phyloP scores from a whole-genome alignment of 2,888 invertebrate species.

The Meloe dianella region DNA sequence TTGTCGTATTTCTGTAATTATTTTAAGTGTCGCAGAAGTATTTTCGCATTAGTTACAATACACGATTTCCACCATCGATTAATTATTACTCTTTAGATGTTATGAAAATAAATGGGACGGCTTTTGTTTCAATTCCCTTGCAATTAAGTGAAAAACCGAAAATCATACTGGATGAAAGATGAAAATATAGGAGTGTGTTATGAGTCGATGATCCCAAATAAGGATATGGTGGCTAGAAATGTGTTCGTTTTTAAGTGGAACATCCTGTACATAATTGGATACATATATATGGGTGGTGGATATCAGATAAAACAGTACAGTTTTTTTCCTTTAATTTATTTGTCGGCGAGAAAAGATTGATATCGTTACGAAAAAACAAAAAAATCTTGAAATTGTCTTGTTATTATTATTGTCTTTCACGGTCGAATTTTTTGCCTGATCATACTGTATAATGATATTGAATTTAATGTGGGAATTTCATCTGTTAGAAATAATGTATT shows the following conservation, averaged over 20 bases:
- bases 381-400: background rate
- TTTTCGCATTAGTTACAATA: too few species aligned
- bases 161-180: too few species aligned
- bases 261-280: background rate
- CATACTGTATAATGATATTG: constrained; percentile 10
- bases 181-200: background rate
- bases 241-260: background rate
- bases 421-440: constrained; percentile 3
- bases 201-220: background rate
- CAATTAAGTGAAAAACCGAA: too few species aligned
- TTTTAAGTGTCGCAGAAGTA: too few species aligned
- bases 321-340: background rate
- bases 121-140: too few species aligned
- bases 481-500: background rate
- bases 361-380: background rate
- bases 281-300: background rate
- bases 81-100: too few species aligned
- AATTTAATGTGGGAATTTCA: constrained; percentile 1
- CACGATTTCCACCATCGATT: too few species aligned
- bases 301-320: background rate
- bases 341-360: background rate
- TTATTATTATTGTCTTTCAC: background rate
- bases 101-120: too few species aligned
- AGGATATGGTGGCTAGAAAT: background rate
- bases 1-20: too few species aligned